phyloP scores from a whole-genome alignment of 2,113 vertebrate species.

The Serilophus lunatus region DNA sequence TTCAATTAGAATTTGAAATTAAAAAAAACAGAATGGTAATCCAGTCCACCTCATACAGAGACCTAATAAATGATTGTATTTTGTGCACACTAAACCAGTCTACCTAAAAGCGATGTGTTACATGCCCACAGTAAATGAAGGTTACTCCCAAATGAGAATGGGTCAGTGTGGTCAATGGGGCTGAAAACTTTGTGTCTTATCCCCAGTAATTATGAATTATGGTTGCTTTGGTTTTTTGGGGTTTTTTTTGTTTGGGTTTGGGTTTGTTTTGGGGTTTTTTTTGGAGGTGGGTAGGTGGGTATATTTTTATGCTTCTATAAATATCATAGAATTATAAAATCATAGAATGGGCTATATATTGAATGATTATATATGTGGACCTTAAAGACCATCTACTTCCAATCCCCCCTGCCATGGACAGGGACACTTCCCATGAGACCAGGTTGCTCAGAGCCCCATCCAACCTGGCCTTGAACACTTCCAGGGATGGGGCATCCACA shows the following conservation, averaged over 20 bases:
- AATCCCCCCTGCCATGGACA: neutral
- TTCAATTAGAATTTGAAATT: neutral
- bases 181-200: neutral
- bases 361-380: no score
- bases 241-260: no score
- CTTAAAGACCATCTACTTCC: neutral
- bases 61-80: neutral
- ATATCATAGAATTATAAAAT: neutral
- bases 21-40: neutral
- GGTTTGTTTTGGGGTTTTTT: no score
- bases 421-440: neutral
- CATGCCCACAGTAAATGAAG: neutral
- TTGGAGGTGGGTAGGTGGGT: no score
- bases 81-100: neutral
- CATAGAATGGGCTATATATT: no score
- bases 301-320: neutral
- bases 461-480: neutral
- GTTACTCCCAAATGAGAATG: neutral
- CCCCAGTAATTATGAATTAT: neutral
- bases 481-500: neutral
- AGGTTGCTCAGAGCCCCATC: neutral
- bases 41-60: neutral
- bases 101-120: neutral
- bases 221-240: neutral
- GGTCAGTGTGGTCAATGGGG: neutral